phyloP scores from a whole-genome alignment of 2,797 vertebrate genomes.

The Aphelocoma californica region DNA sequence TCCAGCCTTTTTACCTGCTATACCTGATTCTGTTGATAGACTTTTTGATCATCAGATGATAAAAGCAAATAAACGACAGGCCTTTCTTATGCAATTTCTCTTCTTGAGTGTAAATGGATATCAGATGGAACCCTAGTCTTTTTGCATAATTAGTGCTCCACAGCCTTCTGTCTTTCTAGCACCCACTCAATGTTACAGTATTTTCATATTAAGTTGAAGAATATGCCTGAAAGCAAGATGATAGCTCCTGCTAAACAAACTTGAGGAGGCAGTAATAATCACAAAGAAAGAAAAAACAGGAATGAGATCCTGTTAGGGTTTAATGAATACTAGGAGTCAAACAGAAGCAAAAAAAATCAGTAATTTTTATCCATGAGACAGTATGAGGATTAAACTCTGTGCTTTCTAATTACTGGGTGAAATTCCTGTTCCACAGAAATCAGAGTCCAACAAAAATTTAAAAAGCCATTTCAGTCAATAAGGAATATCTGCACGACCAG shows the following conservation, averaged over 20 bases:
- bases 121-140: not conserved
- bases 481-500: not conserved
- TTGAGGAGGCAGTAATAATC: not conserved
- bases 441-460: not conserved
- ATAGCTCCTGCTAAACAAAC: not conserved
- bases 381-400: not conserved
- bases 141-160: not conserved
- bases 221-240: not conserved
- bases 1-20: not conserved
- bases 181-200: not conserved
- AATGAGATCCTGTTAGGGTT: not conserved
- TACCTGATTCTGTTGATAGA: not conserved
- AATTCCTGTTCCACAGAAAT: not conserved
- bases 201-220: not conserved
- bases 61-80: not conserved
- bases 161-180: not conserved
- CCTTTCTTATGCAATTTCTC: not conserved
- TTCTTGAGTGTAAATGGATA: not conserved
- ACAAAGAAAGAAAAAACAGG: not conserved
- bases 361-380: not conserved
- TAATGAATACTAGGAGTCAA: not conserved
- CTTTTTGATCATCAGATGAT: not conserved
- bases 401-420: not conserved
- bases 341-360: not conserved
- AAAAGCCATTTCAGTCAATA: not conserved